Conservation (phyloP, 2,797 vertebrate species). For the Aldrovandia affinis region DNA sequence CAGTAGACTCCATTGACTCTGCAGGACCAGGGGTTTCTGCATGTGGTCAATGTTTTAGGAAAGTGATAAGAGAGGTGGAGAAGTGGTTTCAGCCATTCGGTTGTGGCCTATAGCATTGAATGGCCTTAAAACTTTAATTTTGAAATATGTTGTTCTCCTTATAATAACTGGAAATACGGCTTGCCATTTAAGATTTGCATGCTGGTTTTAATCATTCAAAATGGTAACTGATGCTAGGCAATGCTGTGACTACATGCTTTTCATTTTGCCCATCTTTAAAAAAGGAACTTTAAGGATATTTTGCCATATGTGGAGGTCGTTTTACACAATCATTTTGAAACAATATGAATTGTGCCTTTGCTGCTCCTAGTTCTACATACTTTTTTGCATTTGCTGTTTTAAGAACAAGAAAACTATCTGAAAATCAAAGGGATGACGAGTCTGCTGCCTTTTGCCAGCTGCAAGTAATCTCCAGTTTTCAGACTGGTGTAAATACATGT, state of each 20-base stretch:
- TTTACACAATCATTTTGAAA: not conserved
- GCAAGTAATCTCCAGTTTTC: slow-evolving; percentile 1
- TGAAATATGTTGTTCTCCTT: not conserved
- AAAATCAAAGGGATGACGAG: not conserved
- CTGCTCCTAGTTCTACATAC: not conserved
- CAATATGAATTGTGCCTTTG: slow-evolving; percentile 7
- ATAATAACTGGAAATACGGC: not conserved
- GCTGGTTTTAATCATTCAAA: not conserved
- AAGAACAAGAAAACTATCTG: not conserved
- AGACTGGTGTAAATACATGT: not conserved
- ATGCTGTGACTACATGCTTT: not conserved
- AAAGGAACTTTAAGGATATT: not conserved
- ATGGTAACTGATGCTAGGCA: not conserved
- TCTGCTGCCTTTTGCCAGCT: slow-evolving; percentile 3
- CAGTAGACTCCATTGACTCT: slow-evolving; percentile 44
- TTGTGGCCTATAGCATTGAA: not conserved
- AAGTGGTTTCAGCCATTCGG: not conserved
- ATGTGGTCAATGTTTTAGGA: slow-evolving; percentile 5
- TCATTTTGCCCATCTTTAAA: slow-evolving; percentile 6
- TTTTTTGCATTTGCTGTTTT: not conserved
- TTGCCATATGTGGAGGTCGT: not conserved
- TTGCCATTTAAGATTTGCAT: not conserved
- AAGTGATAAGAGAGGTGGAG: slow-evolving; percentile 10
- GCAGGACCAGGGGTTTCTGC: not conserved
- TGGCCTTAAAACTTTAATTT: not conserved